phyloP scores from a whole-genome alignment of 2,888 invertebrate genomes.

The Amblyjoppa fuscipennis region DNA sequence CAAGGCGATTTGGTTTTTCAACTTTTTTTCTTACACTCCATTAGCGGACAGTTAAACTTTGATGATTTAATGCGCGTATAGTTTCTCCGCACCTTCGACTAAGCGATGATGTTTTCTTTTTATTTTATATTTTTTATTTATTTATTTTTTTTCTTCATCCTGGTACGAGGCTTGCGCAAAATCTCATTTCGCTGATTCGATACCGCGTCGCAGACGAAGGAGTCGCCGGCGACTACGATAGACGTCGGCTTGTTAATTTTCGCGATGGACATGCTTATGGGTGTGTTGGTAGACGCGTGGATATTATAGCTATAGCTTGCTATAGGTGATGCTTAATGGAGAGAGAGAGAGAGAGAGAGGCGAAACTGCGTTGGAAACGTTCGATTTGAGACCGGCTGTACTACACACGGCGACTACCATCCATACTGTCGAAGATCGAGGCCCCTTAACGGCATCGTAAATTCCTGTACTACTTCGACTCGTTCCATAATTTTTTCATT shows the following conservation, averaged over 20 bases:
- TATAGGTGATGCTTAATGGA: constrained; percentile 11
- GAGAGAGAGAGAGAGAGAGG: constrained; percentile 40
- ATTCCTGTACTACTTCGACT: constrained; percentile 66
- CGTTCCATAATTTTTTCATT: constrained; percentile 43
- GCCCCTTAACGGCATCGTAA: constrained; percentile 67
- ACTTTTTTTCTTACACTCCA: constrained; percentile 26
- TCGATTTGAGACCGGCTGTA: constrained; percentile 59
- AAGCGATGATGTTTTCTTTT: neutral
- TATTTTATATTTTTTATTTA: too few relatives aligned
- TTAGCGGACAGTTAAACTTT: neutral
- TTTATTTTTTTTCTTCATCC: constrained; percentile 30
- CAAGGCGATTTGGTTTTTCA: neutral
- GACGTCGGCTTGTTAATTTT: constrained; percentile 50
- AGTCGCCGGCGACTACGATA: constrained; percentile 33
- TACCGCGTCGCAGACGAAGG: constrained; percentile 23
- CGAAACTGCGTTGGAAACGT: constrained; percentile 56
- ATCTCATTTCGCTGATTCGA: constrained; percentile 48
- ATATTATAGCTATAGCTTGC: constrained; percentile 15
- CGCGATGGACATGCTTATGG: constrained; percentile 11
- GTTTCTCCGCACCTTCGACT: constrained; percentile 29
- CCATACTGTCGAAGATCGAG: constrained; percentile 59
- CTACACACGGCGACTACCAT: constrained; percentile 8
- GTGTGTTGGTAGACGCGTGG: constrained; percentile 1
- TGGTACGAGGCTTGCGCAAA: constrained; percentile 43
- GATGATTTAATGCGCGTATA: constrained; percentile 25